Evolutionary conservation across 2,888 invertebrate genomes (phyloP).

Genomic region (Epinotia demarniana): DNA sequence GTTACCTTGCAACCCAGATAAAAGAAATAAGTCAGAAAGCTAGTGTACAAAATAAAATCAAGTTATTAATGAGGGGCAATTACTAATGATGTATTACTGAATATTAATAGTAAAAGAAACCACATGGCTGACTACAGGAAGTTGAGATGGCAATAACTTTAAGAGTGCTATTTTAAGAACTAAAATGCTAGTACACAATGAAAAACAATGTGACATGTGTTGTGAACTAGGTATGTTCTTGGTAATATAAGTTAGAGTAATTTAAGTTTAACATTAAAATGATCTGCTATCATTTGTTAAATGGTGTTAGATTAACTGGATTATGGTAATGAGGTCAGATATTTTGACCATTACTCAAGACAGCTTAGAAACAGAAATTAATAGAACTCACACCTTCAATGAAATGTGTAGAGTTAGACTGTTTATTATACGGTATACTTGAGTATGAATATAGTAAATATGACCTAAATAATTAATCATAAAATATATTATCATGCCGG

Average conservation of each 20-base stretch:
- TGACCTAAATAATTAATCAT: constrained; percentile 36
- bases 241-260: background rate
- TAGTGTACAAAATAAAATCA: background rate
- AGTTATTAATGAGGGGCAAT: constrained; percentile 22
- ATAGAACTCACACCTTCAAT: too few species aligned
- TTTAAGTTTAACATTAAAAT: background rate
- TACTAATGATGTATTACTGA: constrained; percentile 19
- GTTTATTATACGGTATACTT: background rate
- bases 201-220: constrained; percentile 13
- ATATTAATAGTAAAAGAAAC: constrained; percentile 46
- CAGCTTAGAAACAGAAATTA: too few species aligned
- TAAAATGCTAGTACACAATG: constrained; percentile 6
- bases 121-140: constrained; percentile 39
- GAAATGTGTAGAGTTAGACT: background rate
- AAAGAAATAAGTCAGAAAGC: background rate
- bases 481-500: constrained; percentile 15
- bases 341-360: background rate
- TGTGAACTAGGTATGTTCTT: background rate
- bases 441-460: constrained; percentile 7
- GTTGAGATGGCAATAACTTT: constrained; percentile 26
- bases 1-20: background rate
- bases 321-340: background rate
- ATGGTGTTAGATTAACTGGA: background rate
- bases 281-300: background rate
- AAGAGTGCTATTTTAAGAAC: constrained; percentile 28